Evolutionary conservation across 2,113 vertebrate species (phyloP), one percentile per base, ranked within the genome.

Genomic region (Girardinichthys multiradiatus): DNA sequence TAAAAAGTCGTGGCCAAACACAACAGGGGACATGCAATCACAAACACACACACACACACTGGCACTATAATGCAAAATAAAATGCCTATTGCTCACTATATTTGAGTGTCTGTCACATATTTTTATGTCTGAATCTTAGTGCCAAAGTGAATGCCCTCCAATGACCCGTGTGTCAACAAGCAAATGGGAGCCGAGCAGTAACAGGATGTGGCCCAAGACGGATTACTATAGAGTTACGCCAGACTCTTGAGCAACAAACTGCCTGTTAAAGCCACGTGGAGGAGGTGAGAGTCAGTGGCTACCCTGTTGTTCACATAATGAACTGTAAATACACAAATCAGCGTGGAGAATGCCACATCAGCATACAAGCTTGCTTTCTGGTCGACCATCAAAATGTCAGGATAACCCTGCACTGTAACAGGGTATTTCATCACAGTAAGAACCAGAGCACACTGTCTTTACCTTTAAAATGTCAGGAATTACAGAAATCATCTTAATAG

Each of bases 181-280:
- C 33, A 63, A 85, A 88, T 91, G 85, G 82, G 85, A 74, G 89
- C 84, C 73, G 76, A 68, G 76, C 60, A 15, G 72, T 77, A 82
- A 90, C 90, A 90, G 90, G 90, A 91, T 91, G 89, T 88, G 84
- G 90, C 79, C 82, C 72, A 69, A 28, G 66, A 76, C 21, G 80
- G 71, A 85, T 80, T 68, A 28, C 64, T 64, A 74, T 66, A 51
- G 78, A 76, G 81, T 80, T 58, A 62, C 68, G 80, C 77, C 88
- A 87, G 79, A 70, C 45, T 77, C 75, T 90, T 89, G 87, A 71
- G 80, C 80, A 87, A 91, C 79, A 73, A 74, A 71, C 74, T 61
- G 78, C 26, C 54, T 63, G 68, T 82, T 77, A 79, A 76, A 82
- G 65, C 76, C 74, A 60, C 64, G 69, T 74, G 75, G 70, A 84